A percentile compares a stretch with the other conserved stretches of the same genome.
Conservation (phyloP, 92 coral and sea anemone species). For the Paragorgia papillata region DNA sequence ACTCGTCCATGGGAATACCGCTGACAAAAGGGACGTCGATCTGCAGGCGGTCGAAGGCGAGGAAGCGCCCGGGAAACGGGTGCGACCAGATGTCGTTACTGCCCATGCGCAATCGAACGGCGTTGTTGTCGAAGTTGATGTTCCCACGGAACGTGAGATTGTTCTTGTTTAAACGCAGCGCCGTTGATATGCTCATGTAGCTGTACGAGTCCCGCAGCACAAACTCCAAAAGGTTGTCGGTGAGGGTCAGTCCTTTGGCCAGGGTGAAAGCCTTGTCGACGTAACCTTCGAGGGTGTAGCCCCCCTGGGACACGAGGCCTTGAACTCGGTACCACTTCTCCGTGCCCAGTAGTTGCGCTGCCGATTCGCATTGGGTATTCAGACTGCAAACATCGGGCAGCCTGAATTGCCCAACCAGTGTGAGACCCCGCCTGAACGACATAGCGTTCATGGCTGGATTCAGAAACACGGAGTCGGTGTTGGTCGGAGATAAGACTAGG, state of each 20-base stretch:
- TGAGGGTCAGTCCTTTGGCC: slow-evolving; percentile 81
- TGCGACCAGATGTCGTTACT: slow-evolving; percentile 71
- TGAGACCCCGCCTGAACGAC: slow-evolving; percentile 83
- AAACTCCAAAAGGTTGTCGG: slow-evolving; percentile 73
- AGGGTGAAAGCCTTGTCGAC: slow-evolving; percentile 75
- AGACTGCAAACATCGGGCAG: slow-evolving; percentile 85
- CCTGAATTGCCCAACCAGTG: slow-evolving; percentile 78
- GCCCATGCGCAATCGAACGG: slow-evolving; percentile 77
- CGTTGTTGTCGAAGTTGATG: slow-evolving; percentile 67
- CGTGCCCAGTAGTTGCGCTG: slow-evolving; percentile 77
- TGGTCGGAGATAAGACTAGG: slow-evolving; percentile 73
- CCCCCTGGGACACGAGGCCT: slow-evolving; percentile 77
- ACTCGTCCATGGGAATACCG: slow-evolving; percentile 72
- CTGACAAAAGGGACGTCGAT: slow-evolving; percentile 74
- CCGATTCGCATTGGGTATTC: slow-evolving; percentile 71
- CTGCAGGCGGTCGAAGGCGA: slow-evolving; percentile 71
- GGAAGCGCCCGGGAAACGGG: slow-evolving; percentile 64
- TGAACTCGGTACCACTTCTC: slow-evolving; percentile 90
- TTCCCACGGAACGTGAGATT: slow-evolving; percentile 72
- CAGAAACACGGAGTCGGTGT: slow-evolving; percentile 79
- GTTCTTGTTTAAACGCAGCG: slow-evolving; percentile 70
- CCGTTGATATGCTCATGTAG: slow-evolving; percentile 66
- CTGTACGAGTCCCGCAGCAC: slow-evolving; percentile 61
- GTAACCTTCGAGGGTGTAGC: slow-evolving; percentile 70
- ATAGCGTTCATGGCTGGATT: slow-evolving; percentile 77